Evolutionary conservation across 2,888 invertebrate species (phyloP), one percentile per base, ranked within the genome.

Genomic region (Cactoblastis cactorum): DNA sequence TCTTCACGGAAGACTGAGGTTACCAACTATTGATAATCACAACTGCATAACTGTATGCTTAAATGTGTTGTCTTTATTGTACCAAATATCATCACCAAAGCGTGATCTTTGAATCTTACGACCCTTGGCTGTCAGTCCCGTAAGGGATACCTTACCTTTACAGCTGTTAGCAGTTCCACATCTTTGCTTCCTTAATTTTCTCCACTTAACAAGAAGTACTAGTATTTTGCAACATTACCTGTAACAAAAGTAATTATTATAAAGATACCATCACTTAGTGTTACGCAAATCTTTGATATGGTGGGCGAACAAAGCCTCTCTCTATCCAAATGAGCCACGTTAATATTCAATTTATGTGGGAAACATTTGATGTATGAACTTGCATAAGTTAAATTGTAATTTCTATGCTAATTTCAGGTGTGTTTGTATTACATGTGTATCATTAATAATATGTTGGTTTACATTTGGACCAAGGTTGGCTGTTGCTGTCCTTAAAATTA

Each of bases 171-270:
- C 11, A 4, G 33, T 33, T n/a, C 11, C 5, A n/a, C 3, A 12
- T n/a, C 5, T 8, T 41, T 39, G 14, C 12, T 39, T 22, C 43
- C 32, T 43, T 28, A 28, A 32, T 43, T 43, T 17, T 32, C 9
- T 43, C 43, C 28, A 15, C 17, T 41, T 12, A 22, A 9, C 12
- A 34, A 12, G 3, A 39, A 22, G 43, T 22, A 28, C 17, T 43
- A 12, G 33, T 15, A 43, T 43, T 43, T 43, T 58, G 57, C 53
- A 59, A 54, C 51, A 77, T 49, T 82, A 85, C 85, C 83, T 83
- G 82, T 55, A 84, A 85, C 80, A 83, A 75, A 77, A 70, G 69
- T 67, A 71, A 72, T 71, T 66, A 74, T 74, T 70, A 63, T 64
- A 59, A 67, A 62, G 71, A 74, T 71, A 71, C 53, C 57, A 76